Conservation (phyloP, 1,140 invertebrate species). For the Papilio dardanus region DNA sequence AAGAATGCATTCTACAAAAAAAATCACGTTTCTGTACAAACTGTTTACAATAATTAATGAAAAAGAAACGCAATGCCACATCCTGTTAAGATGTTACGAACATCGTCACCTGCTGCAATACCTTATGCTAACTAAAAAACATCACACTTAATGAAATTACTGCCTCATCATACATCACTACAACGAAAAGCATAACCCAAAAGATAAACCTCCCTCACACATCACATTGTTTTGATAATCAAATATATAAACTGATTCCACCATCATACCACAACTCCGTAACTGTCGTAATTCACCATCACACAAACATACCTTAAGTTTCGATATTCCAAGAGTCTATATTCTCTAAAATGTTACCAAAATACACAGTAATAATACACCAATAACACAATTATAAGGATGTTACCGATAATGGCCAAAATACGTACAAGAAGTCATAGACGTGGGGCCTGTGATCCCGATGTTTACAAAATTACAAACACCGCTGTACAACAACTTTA, state of each 20-base stretch:
- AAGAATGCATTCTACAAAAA: neutral
- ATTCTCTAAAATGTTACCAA: conserved; percentile 33
- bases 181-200: neutral
- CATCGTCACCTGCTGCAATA: conserved; percentile 26
- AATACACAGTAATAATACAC: conserved; percentile 15
- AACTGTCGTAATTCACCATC: conserved; percentile 40
- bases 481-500: conserved; percentile 60
- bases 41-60: neutral
- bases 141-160: conserved; percentile 33
- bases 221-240: conserved; percentile 44
- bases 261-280: conserved; percentile 30
- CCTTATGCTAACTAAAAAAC: conserved; percentile 38
- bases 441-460: conserved; percentile 76
- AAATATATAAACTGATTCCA: conserved; percentile 22
- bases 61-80: conserved; percentile 29
- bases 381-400: conserved; percentile 46
- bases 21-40: neutral
- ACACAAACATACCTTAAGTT: conserved; percentile 61
- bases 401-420: conserved; percentile 63
- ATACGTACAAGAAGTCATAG: conserved; percentile 81
- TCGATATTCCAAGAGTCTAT: conserved; percentile 58
- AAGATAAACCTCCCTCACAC: neutral
- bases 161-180: neutral
- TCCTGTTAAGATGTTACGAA: conserved; percentile 27
- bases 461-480: conserved; percentile 78